Percentiles rank a stretch among this genome's conserved stretches.
Evolutionary conservation across 2,888 invertebrate genomes (phyloP).

Genomic region (Argyresthia albistria): DNA sequence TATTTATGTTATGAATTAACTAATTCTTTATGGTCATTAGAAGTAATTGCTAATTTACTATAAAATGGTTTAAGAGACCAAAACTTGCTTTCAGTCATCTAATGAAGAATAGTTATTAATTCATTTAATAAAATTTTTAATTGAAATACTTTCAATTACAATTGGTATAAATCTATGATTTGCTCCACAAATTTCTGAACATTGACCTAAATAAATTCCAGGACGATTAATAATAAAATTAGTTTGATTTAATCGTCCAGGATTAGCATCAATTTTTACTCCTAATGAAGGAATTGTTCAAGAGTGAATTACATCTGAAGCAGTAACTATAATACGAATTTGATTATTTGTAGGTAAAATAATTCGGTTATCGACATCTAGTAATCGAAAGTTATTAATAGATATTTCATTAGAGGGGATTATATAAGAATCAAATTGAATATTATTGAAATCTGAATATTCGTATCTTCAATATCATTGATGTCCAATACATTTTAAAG

Average conservation of each 20-base stretch:
- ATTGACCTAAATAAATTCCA: constrained; percentile 81
- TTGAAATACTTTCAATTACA: constrained; percentile 72
- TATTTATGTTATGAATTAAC: constrained; percentile 66
- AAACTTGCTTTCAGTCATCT: constrained; percentile 79
- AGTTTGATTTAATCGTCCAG: constrained; percentile 77
- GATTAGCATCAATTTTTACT: constrained; percentile 76
- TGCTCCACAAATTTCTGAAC: constrained; percentile 86
- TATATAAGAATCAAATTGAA: constrained; percentile 77
- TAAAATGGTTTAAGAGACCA: constrained; percentile 80
- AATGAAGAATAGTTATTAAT: constrained; percentile 68
- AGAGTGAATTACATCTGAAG: constrained; percentile 77
- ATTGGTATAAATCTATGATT: constrained; percentile 88
- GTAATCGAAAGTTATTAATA: constrained; percentile 61
- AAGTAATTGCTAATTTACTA: constrained; percentile 76
- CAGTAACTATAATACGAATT: constrained; percentile 75
- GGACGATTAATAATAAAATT: constrained; percentile 74
- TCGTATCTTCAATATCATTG: constrained; percentile 80
- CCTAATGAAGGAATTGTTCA: constrained; percentile 76
- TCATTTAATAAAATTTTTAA: constrained; percentile 73
- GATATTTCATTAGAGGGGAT: constrained; percentile 43
- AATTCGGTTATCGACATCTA: constrained; percentile 77
- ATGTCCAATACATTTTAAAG: constrained; percentile 76
- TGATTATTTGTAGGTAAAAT: constrained; percentile 72
- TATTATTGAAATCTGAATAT: constrained; percentile 73
- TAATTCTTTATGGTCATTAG: constrained; percentile 74